Evolutionary conservation across 2,888 invertebrate species (phyloP).

Genomic region (Nebria salina): DNA sequence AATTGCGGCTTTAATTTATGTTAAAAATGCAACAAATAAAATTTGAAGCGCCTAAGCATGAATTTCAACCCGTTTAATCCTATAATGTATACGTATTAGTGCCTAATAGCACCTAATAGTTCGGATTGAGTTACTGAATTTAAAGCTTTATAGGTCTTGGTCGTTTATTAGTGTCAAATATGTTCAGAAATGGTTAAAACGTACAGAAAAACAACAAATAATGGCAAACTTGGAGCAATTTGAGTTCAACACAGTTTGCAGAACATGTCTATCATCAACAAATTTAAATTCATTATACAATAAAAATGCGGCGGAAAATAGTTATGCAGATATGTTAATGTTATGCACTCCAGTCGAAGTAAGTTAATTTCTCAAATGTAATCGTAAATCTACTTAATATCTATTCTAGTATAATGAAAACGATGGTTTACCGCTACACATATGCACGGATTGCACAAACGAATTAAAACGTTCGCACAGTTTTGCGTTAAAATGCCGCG

Average conservation of each 20-base stretch:
- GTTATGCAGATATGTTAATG: no score
- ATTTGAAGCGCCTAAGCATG: no score
- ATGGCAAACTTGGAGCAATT: neutral
- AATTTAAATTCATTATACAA: neutral
- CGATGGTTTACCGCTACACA: neutral
- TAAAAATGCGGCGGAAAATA: neutral
- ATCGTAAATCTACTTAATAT: no score
- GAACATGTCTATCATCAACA: neutral
- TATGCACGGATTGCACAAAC: neutral
- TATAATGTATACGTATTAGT: no score
- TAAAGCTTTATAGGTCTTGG: no score
- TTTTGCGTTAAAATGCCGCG: neutral
- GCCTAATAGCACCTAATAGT: no score
- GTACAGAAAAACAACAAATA: neutral
- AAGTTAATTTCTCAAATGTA: neutral
- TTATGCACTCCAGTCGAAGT: neutral
- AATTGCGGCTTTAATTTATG: no score
- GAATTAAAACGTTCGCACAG: neutral
- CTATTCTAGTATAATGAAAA: neutral
- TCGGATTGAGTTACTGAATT: no score
- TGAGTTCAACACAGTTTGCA: neutral
- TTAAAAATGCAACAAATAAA: no score
- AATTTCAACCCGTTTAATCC: no score
- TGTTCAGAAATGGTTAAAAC: no score
- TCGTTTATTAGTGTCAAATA: no score